These are phyloP conservation scores for Eulacestoma nigropectus DNA, from an alignment of 2,113 vertebrate genomes.

Conservation along the genomic window DNA sequence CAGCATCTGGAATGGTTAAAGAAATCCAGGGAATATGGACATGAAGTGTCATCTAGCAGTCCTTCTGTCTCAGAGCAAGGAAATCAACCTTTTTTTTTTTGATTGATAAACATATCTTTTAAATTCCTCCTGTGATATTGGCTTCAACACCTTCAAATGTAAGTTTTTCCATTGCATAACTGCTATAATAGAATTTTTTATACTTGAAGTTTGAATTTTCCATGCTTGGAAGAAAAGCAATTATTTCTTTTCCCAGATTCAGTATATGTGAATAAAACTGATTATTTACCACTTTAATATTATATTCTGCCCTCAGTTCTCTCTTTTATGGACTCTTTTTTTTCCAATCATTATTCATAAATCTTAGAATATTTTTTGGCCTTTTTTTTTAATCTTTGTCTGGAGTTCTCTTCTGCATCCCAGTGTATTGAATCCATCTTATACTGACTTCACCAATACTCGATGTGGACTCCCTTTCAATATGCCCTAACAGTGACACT, in stretches of 20 bases:
- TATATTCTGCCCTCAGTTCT: neutral
- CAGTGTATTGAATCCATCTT: neutral
- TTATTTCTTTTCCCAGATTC: neutral
- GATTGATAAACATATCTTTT: neutral
- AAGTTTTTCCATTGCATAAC: neutral
- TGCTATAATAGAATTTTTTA: neutral
- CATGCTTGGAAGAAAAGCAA: neutral
- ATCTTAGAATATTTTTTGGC: neutral
- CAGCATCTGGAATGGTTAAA: neutral
- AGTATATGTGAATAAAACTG: neutral
- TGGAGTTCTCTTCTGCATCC: neutral
- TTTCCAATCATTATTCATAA: neutral
- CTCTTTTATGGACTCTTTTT: neutral
- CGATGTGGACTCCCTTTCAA: neutral
- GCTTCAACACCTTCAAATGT: neutral
- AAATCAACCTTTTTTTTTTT: neutral
- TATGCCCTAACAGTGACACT: neutral
- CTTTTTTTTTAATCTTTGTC: neutral
- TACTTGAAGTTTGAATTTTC: neutral
- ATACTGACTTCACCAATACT: neutral
- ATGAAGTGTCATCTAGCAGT: neutral
- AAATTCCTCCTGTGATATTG: neutral
- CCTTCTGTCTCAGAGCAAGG: neutral
- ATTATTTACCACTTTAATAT: neutral
- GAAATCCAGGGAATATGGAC: neutral